Base-by-base conservation (phyloP, 2,888 invertebrate genomes). In the Tachina lurida region DNA sequence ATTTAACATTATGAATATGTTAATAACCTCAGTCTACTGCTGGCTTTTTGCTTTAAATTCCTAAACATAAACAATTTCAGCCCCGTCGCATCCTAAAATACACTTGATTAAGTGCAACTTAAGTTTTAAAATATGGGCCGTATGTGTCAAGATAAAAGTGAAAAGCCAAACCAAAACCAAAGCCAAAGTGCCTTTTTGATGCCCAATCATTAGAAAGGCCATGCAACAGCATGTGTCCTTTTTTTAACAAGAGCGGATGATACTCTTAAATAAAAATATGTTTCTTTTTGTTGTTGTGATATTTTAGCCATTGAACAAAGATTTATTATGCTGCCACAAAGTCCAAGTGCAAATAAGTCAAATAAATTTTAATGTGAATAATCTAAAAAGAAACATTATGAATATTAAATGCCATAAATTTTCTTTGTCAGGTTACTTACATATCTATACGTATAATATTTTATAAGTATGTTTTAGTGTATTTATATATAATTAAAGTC, bases 341-440 rank as follows among this genome's bases (percentile, higher is more conserved):
- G 90, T 91, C 90, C 90, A 91, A 91, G 89, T 90, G 89, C 87
- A 90, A 90, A 91, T 91, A 91, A 91, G 91, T 91, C 91, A 91
- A 91, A 91, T 90, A 91, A 89, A 91, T 91, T 90, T 89, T 89
- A 90, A 91, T 90, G 91, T 91, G 90, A 90, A 91, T 91, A 91
- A 91, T 89, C 89, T 89, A 41, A 67, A 75, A 63, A 87, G 85
- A 88, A 88, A 45, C 13, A 13, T 43, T 17, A 54, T 54, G 13
- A 10, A n/a, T 31, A 45, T 43, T 60, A 84, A 73, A 81, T 76
- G 49, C 31, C 60, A 79, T 73, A 74, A 60, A 86, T 56, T 77
- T 49, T 75, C 39, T 31, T 31, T 31, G 5, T 7, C 15, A 65
- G 65, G 65, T 84, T 86, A 87, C 82, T 87, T 31, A 22, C 3